phyloP scores from a whole-genome alignment of 2,113 vertebrate genomes.

The Hyperopisus bebe region DNA sequence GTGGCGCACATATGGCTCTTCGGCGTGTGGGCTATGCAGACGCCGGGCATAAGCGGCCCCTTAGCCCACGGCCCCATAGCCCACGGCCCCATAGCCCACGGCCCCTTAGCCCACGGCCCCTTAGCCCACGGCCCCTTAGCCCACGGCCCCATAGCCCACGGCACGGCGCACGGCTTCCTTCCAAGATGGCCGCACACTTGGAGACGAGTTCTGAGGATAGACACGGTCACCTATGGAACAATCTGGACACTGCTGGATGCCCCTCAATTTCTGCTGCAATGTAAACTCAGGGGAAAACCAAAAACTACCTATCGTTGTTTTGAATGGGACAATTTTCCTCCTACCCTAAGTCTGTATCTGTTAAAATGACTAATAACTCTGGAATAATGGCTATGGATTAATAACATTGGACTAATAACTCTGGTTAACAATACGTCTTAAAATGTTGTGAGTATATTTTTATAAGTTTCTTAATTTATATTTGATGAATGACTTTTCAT shows the following conservation, averaged over 20 bases:
- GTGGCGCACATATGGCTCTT: slow-evolving; percentile 43
- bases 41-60: no score
- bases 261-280: neutral
- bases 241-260: neutral
- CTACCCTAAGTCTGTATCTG: neutral
- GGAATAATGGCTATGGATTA: neutral
- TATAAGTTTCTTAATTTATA: neutral
- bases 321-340: neutral
- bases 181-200: neutral
- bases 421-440: neutral
- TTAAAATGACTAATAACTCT: neutral
- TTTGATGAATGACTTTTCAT: neutral
- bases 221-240: neutral
- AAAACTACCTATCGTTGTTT: neutral
- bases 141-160: slow-evolving; percentile 13
- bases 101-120: no score
- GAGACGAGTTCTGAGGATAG: neutral
- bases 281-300: neutral
- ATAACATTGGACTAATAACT: neutral
- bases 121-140: no score
- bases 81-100: no score
- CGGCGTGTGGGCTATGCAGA: neutral
- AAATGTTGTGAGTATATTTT: neutral
- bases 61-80: slow-evolving; percentile 10
- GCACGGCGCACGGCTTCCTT: neutral